phyloP scores from a whole-genome alignment of 1,140 invertebrate genomes.

The Drosophila trapezifrons region DNA sequence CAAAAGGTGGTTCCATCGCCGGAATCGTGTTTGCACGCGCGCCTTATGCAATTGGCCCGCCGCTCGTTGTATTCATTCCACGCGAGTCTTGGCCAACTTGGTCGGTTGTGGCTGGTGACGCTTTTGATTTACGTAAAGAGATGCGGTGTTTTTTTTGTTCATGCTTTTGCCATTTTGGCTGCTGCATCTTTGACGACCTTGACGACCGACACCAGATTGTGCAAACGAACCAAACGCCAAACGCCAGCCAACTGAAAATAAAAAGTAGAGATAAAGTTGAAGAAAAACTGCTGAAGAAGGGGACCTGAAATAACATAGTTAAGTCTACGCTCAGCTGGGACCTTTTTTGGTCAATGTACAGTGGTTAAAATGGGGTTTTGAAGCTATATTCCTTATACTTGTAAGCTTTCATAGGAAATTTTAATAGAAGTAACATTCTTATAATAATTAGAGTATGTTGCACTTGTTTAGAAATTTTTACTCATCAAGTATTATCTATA shows the following conservation, averaged over 20 bases:
- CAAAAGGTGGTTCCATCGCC: conserved; percentile 28
- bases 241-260: conserved; percentile 22
- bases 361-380: not conserved
- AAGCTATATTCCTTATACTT: not conserved
- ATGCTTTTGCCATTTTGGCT: conserved; percentile 39
- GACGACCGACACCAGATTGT: conserved; percentile 47
- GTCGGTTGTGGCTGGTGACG: conserved; percentile 44
- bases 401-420: not conserved
- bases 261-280: conserved; percentile 34
- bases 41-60: conserved; percentile 44
- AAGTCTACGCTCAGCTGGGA: conserved; percentile 34
- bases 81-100: conserved; percentile 41
- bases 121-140: conserved; percentile 44
- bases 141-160: conserved; percentile 18
- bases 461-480: not conserved
- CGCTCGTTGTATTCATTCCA: conserved; percentile 32
- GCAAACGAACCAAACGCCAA: conserved; percentile 35
- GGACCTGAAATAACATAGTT: conserved; percentile 19
- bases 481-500: no score
- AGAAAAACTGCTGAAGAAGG: conserved; percentile 28
- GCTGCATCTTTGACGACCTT: conserved; percentile 50
- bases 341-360: conserved; percentile 17
- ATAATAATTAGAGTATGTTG: not conserved
- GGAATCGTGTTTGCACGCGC: conserved; percentile 50
- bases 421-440: not conserved